Conservation (phyloP, 2,113 vertebrate species). For the Amphiprion ocellaris region DNA sequence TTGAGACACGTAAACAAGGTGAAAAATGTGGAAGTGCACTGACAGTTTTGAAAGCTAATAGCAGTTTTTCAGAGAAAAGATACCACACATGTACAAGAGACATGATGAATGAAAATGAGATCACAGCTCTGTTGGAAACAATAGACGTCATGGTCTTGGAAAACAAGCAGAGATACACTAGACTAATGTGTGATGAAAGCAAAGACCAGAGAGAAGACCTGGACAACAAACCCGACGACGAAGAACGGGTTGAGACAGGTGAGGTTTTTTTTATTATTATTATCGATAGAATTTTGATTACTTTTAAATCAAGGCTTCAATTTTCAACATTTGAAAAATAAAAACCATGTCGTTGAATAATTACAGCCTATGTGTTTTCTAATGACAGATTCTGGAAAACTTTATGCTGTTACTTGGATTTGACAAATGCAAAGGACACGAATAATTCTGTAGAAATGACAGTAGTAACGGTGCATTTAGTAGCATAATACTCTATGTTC, state of each 20-base stretch:
- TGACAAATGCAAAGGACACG: too few relatives aligned
- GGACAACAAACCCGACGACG: background rate
- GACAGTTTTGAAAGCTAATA: constrained; percentile 20
- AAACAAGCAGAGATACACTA: background rate
- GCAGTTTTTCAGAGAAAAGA: constrained; percentile 36
- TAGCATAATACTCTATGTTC: too few relatives aligned
- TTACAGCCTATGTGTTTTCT: background rate
- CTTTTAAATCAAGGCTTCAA: background rate
- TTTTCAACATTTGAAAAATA: background rate
- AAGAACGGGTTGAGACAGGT: background rate
- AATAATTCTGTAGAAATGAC: too few relatives aligned
- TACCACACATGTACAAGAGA: constrained; percentile 34
- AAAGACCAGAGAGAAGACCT: background rate
- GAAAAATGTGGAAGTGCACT: constrained; percentile 37
- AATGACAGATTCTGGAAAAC: too few relatives aligned
- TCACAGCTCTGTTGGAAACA: constrained; percentile 38
- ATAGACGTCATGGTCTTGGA: constrained; percentile 50
- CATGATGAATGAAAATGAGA: constrained; percentile 29
- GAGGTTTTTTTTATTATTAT: background rate
- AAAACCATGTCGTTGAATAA: too few relatives aligned
- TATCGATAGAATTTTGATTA: background rate
- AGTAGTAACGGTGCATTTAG: too few relatives aligned
- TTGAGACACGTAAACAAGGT: constrained; percentile 30
- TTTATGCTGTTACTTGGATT: too few relatives aligned
- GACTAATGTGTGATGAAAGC: background rate